phyloP scores from a whole-genome alignment of 2,113 vertebrate species.

The Gymnogyps californianus region DNA sequence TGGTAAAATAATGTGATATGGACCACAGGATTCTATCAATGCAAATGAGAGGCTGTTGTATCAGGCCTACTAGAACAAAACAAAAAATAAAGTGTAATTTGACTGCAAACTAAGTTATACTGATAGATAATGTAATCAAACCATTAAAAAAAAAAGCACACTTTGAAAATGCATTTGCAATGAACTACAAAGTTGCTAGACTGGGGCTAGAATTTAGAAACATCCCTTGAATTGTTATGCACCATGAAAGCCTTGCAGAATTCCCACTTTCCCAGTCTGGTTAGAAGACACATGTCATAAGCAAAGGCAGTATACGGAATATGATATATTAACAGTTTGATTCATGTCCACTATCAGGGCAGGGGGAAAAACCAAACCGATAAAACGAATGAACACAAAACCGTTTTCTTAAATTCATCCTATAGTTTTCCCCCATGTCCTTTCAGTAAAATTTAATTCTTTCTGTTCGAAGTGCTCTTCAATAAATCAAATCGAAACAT shows the following conservation, averaged over 20 bases:
- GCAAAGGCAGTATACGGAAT: not conserved
- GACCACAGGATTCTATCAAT: not conserved
- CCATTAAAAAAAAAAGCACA: too few species aligned
- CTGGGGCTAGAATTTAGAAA: not conserved
- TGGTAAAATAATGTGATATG: not conserved
- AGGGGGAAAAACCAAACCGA: rapidly evolving
- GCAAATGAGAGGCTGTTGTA: not conserved
- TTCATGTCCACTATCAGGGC: not conserved
- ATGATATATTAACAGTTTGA: not conserved
- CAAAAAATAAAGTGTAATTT: not conserved
- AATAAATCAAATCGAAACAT: not conserved
- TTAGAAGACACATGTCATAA: not conserved
- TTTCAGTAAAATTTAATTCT: not conserved
- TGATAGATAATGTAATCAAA: not conserved
- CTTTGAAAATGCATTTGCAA: not conserved
- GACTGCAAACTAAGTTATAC: not conserved
- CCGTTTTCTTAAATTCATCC: not conserved
- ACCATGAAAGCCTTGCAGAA: not conserved
- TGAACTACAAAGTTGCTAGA: not conserved
- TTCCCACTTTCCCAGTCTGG: not conserved
- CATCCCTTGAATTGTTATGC: not conserved
- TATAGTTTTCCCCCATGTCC: not conserved
- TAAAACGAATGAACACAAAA: not conserved
- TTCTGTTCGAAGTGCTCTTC: not conserved
- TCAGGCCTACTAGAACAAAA: not conserved